Evolutionary conservation across 2,113 vertebrate species (phyloP).

Genomic region (Phaethornis superciliosus): DNA sequence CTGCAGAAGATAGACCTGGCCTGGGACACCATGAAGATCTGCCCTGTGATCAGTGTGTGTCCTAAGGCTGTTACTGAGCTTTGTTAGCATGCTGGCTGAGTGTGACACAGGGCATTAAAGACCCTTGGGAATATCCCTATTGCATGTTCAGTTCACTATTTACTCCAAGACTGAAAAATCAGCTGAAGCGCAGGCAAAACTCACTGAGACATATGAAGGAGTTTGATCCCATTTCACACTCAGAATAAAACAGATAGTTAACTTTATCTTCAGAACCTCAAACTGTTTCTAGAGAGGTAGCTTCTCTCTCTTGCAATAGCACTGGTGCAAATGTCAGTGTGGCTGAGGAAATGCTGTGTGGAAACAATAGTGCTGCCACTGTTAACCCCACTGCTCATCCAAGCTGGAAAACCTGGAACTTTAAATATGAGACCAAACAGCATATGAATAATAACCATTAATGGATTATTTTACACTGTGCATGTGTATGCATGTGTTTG

Average conservation of each 20-base stretch:
- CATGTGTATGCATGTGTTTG: not conserved
- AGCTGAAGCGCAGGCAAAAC: not conserved
- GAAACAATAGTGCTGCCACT: not conserved
- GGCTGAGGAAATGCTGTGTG: not conserved
- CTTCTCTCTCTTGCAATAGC: not conserved
- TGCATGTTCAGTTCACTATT: not conserved
- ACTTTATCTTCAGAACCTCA: not conserved
- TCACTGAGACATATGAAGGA: not conserved
- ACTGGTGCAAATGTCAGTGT: not conserved
- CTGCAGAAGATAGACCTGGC: not conserved
- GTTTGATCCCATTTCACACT: not conserved
- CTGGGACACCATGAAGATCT: not conserved
- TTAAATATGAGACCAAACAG: not conserved
- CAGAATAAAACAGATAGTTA: not conserved
- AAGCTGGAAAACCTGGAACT: not conserved
- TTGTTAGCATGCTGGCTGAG: not conserved
- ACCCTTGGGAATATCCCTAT: not conserved
- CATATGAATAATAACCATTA: not conserved
- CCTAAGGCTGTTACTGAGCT: not conserved
- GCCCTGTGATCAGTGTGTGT: not conserved
- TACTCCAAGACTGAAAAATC: not conserved
- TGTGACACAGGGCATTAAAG: not conserved
- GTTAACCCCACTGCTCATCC: not conserved
- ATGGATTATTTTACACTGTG: not conserved
- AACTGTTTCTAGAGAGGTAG: not conserved